phyloP scores from a whole-genome alignment of 2,113 vertebrate genomes.

The Muntiacus muntjak region DNA sequence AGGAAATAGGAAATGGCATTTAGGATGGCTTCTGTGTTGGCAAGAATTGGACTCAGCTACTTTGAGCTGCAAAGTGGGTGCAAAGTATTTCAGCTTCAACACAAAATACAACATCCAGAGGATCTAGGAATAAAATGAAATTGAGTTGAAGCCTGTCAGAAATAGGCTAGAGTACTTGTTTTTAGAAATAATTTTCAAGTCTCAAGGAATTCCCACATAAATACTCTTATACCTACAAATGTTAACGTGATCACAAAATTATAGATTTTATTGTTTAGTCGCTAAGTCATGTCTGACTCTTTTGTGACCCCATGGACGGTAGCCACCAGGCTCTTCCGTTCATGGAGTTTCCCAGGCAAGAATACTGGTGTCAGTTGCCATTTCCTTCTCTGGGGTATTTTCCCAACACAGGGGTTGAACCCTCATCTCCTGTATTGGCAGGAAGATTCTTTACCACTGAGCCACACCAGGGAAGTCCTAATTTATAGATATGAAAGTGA shows the following conservation, averaged over 20 bases:
- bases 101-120: neutral
- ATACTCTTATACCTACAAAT: neutral
- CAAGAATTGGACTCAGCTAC: neutral
- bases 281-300: neutral
- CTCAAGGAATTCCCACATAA: neutral
- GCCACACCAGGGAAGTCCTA: neutral
- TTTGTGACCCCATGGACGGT: neutral
- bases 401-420: neutral
- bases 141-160: neutral
- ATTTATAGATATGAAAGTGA: neutral
- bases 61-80: neutral
- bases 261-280: neutral
- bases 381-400: neutral
- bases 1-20: neutral
- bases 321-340: neutral
- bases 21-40: neutral
- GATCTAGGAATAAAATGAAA: neutral
- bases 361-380: neutral
- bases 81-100: neutral
- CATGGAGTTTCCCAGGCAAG: neutral
- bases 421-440: accelerated
- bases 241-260: neutral
- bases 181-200: neutral
- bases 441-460: neutral
- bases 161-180: neutral